These are phyloP conservation scores for Solea solea DNA, from an alignment of 2,113 vertebrate genomes.

Conservation along the genomic window DNA sequence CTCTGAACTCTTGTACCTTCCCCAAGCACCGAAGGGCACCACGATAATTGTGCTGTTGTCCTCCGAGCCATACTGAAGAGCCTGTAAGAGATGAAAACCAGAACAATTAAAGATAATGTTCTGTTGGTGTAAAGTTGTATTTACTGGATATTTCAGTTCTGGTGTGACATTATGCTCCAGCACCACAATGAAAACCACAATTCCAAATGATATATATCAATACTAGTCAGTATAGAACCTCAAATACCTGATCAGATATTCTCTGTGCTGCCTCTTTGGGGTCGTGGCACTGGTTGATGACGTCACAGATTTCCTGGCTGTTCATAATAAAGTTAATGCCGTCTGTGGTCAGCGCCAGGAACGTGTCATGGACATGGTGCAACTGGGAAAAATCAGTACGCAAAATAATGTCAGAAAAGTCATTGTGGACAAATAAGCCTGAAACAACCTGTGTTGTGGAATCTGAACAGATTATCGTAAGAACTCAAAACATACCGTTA, in stretches of 20 bases:
- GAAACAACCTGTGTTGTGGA: too few species aligned
- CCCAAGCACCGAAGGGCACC: constrained; percentile 97
- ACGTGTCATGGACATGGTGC: constrained; percentile 89
- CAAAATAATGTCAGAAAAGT: not conserved
- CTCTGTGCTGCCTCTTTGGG: constrained; percentile 92
- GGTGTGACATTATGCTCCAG: not conserved
- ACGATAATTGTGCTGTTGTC: constrained; percentile 95
- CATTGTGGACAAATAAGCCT: too few species aligned
- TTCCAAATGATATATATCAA: too few species aligned
- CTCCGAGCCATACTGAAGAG: constrained; percentile 91
- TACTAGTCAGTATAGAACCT: not conserved
- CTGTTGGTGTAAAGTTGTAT: not conserved
- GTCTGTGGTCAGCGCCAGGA: constrained; percentile 95
- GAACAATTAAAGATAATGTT: not conserved
- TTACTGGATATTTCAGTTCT: too few species aligned
- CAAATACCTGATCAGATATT: constrained; percentile 91
- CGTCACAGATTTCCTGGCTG: constrained; percentile 96
- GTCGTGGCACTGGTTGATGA: constrained; percentile 93
- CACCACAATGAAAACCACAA: not conserved
- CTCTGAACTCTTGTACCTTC: constrained; percentile 89
- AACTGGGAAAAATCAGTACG: constrained; percentile 76
- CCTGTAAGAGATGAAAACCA: constrained; percentile 73
- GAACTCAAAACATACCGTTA: constrained; percentile 79
- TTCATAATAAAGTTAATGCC: constrained; percentile 99
- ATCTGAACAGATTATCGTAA: too few species aligned